Base-by-base conservation (phyloP, 2,797 vertebrate species). In the Coilia nasus region DNA sequence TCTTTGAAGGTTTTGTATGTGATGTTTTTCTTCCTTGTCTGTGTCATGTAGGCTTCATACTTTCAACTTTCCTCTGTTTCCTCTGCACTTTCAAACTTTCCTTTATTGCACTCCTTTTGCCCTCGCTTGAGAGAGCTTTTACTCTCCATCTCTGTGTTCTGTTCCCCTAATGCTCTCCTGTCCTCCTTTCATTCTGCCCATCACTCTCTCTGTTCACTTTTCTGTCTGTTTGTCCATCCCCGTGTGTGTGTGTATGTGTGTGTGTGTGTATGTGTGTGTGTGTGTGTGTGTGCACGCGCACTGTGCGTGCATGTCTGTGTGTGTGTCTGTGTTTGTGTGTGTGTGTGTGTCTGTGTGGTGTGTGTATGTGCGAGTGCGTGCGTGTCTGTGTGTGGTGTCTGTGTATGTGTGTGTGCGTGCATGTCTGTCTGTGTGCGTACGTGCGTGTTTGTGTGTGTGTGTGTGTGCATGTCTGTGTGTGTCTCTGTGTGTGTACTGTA, bases 331-430 rank as follows among this genome's bases (percentile, higher is more conserved):
- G 50, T 54, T 6, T 54, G 50, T 54, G 11, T 75, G 12, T 75
- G 12, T 75, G 11, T 15, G 64, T 71, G 64, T 71, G 64, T 71
- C 28, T 71, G 64, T 71, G 25, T 35, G 28, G 64, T 71, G 64
- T 71, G 64, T 71, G 64, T 71, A n/a, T 57, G 47, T 78, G 75
- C 19, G 75, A 44, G 75, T 44, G 81, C 57, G 44, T 56, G 46
- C 23, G 21, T 23, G 35, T 28, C 17, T 59, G 17, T 62, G 59
- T 25, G 21, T 23, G n/a, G n/a, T n/a, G n/a, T n/a, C n/a, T 60
- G 19, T 60, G n/a, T 64, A 6, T 62, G 21, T n/a, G 19, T 62
- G 59, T 25, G 59, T 62, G 59, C 2, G 9, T 25, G 60, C 12
- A 11, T 64, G 60, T 28, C n/a, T 64, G 60, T 64, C 1, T 64